phyloP scores from a whole-genome alignment of 2,888 invertebrate genomes.

The Ophion ventricosus region DNA sequence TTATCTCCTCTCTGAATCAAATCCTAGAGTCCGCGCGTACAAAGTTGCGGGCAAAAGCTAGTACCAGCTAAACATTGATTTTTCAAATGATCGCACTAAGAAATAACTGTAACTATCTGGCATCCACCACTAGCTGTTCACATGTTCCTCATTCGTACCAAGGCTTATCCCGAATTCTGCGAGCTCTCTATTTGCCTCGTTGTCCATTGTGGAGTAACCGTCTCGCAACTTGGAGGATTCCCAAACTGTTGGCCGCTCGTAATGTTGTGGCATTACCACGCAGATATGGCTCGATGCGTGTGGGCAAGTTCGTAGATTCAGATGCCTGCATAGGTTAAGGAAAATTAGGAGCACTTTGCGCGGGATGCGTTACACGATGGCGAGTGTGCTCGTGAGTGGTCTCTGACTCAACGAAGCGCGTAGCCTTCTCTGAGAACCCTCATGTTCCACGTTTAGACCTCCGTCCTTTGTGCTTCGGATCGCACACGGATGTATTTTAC shows the following conservation, averaged over 20 bases:
- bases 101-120: no score
- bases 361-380: not conserved
- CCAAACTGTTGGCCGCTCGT: slow-evolving; percentile 7
- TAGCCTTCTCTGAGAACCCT: not conserved
- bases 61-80: no score
- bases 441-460: not conserved
- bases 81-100: no score
- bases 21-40: no score
- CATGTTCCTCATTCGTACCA: no score
- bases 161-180: not conserved
- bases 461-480: not conserved
- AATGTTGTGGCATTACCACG: not conserved
- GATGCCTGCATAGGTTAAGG: not conserved
- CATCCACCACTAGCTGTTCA: no score
- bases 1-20: no score
- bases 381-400: not conserved
- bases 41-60: no score
- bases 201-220: not conserved
- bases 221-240: not conserved
- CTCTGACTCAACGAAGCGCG: slow-evolving; percentile 13
- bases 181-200: not conserved
- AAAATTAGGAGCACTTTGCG: slow-evolving; percentile 37
- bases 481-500: not conserved
- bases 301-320: not conserved
- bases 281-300: not conserved